These are phyloP conservation scores for Mimas tiliae DNA, from an alignment of 2,888 invertebrate species.

Conservation along the genomic window DNA sequence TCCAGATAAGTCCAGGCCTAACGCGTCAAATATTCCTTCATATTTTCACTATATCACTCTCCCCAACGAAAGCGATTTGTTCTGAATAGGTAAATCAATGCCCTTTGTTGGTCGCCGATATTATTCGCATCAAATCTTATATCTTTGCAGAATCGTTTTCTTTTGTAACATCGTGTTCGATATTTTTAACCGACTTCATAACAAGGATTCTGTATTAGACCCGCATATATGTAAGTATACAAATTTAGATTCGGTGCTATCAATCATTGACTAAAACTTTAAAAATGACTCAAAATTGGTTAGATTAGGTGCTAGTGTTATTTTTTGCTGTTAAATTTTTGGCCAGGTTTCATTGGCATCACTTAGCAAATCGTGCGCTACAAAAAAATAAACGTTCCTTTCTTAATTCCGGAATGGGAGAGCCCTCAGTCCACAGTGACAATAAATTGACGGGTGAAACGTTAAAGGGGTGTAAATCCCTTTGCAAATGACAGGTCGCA, in stretches of 20 bases:
- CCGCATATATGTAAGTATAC: too few species aligned
- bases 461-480: slow-evolving; percentile 68
- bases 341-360: slow-evolving; percentile 5
- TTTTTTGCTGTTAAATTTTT: too few species aligned
- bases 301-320: too few species aligned
- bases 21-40: slow-evolving; percentile 56
- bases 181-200: too few species aligned
- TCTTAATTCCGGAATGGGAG: slow-evolving; percentile 47
- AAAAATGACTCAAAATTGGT: too few species aligned
- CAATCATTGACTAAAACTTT: too few species aligned
- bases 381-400: slow-evolving; percentile 52
- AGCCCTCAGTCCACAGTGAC: slow-evolving; percentile 49
- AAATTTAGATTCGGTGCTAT: too few species aligned
- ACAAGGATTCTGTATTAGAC: too few species aligned
- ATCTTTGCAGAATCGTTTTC: slow-evolving; percentile 39
- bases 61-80: slow-evolving; percentile 46
- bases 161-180: slow-evolving; percentile 39
- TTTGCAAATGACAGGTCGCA: slow-evolving; percentile 73
- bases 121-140: slow-evolving; percentile 44
- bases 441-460: slow-evolving; percentile 71
- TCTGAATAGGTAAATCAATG: slow-evolving; percentile 55
- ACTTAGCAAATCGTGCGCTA: slow-evolving; percentile 34
- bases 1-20: slow-evolving; percentile 66
- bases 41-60: slow-evolving; percentile 53
- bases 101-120: slow-evolving; percentile 50